Evolutionary conservation across 2,888 invertebrate genomes (phyloP).

Genomic region (Bellardia bayeri): DNA sequence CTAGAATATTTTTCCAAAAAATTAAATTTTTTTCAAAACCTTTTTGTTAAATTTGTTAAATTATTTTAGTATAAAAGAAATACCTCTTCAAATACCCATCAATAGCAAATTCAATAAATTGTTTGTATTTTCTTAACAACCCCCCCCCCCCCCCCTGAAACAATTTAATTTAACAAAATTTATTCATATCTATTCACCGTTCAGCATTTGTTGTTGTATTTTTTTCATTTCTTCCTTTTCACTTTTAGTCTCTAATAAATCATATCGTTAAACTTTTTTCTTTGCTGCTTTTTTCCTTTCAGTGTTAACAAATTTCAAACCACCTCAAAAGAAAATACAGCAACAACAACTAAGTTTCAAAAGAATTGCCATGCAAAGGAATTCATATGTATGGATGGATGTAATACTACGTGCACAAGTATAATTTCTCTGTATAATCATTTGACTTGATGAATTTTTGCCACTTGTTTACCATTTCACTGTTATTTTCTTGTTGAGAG

Average conservation of each 20-base stretch:
- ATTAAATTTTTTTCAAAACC: too few relatives aligned
- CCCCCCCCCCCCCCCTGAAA: neutral
- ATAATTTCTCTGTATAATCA: conserved; percentile 8
- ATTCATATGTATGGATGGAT: neutral
- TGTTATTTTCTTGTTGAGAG: conserved; percentile 57
- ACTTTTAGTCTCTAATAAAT: conserved; percentile 4
- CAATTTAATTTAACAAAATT: neutral
- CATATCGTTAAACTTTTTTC: neutral
- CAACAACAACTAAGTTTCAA: neutral
- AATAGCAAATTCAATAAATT: too few relatives aligned
- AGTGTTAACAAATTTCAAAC: conserved; percentile 11
- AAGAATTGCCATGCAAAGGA: conserved; percentile 3
- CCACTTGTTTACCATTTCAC: conserved; percentile 71
- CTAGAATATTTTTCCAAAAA: too few relatives aligned
- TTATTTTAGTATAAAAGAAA: too few relatives aligned
- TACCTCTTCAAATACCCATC: too few relatives aligned
- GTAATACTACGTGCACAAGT: neutral
- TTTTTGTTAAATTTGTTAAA: too few relatives aligned
- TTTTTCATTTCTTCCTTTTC: neutral
- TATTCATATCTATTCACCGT: conserved; percentile 21
- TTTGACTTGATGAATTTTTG: conserved; percentile 35
- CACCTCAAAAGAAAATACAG: conserved; percentile 29
- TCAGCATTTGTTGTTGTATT: neutral
- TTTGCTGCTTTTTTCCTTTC: neutral
- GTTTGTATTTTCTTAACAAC: too few relatives aligned